Evolutionary conservation across 2,113 vertebrate genomes (phyloP).

Genomic region (Tylochromis polylepis): DNA sequence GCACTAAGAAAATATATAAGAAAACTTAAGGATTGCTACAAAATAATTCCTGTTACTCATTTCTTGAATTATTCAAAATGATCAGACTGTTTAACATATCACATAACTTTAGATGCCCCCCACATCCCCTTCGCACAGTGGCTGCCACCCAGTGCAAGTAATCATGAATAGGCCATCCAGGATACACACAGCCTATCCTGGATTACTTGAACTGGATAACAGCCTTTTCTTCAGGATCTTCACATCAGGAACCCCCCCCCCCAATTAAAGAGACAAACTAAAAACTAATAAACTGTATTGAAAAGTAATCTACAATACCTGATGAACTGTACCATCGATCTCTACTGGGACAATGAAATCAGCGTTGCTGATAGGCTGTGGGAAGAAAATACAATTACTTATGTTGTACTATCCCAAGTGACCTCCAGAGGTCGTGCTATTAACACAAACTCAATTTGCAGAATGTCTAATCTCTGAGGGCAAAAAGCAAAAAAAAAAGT

Average conservation of each 20-base stretch:
- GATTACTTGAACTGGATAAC: constrained; percentile 99
- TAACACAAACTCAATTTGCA: neutral
- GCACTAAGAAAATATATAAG: neutral
- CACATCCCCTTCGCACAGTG: neutral
- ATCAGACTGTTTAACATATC: neutral
- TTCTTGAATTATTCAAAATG: neutral
- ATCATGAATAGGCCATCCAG: constrained; percentile 94
- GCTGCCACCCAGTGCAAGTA: constrained; percentile 92
- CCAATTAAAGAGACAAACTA: neutral
- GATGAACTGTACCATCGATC: constrained; percentile 97
- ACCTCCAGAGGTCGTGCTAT: constrained; percentile 51
- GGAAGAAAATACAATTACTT: constrained; percentile 13
- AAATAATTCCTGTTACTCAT: neutral
- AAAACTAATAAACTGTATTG: too few relatives aligned
- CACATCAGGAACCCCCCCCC: neutral
- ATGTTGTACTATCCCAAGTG: neutral
- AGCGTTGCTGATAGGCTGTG: constrained; percentile 95
- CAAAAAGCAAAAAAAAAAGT: neutral
- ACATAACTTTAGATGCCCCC: neutral
- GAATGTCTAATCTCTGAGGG: neutral
- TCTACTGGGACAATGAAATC: constrained; percentile 99
- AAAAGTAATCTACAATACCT: constrained; percentile 76
- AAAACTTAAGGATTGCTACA: neutral
- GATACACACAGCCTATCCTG: constrained; percentile 99
- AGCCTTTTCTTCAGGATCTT: constrained; percentile 50